Conservation (phyloP, 2,888 invertebrate genomes). For the Oligia latruncula region DNA sequence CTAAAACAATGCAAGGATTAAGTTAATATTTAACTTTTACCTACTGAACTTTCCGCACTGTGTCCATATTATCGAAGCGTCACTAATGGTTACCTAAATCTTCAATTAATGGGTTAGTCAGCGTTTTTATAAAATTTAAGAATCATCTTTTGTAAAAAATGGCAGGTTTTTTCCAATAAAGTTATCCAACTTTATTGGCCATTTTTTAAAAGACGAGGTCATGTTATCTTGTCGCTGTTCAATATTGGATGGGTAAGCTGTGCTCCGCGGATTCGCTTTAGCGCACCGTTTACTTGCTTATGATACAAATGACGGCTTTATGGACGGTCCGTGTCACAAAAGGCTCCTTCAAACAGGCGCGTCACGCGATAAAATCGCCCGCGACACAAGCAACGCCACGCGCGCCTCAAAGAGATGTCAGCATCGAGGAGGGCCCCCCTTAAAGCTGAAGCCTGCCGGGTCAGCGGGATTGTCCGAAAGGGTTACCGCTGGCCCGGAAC, state of each 20-base stretch:
- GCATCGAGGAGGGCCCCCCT: too few species aligned
- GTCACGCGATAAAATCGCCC: too few species aligned
- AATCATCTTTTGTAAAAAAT: constrained; percentile 35
- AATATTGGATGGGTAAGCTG: background rate
- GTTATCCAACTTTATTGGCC: background rate
- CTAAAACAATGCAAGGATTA: background rate
- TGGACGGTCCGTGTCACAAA: too few species aligned
- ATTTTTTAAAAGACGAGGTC: background rate
- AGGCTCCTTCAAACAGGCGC: too few species aligned
- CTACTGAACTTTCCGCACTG: background rate
- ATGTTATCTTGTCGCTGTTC: constrained; percentile 7
- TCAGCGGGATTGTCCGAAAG: too few species aligned
- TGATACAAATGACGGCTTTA: too few species aligned
- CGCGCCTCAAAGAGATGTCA: too few species aligned
- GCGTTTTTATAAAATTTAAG: constrained; percentile 44
- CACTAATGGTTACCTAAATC: constrained; percentile 55
- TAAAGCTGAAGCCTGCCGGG: too few species aligned
- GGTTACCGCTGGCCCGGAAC: too few species aligned
- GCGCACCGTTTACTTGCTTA: too few species aligned
- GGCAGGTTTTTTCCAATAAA: constrained; percentile 21
- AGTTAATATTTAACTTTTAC: background rate
- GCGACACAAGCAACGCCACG: too few species aligned
- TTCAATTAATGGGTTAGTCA: constrained; percentile 56
- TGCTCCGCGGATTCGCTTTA: background rate
- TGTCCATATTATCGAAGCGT: constrained; percentile 11